phyloP scores from a whole-genome alignment of 92 coral and sea anemone species.

The Phymanthus crucifer region DNA sequence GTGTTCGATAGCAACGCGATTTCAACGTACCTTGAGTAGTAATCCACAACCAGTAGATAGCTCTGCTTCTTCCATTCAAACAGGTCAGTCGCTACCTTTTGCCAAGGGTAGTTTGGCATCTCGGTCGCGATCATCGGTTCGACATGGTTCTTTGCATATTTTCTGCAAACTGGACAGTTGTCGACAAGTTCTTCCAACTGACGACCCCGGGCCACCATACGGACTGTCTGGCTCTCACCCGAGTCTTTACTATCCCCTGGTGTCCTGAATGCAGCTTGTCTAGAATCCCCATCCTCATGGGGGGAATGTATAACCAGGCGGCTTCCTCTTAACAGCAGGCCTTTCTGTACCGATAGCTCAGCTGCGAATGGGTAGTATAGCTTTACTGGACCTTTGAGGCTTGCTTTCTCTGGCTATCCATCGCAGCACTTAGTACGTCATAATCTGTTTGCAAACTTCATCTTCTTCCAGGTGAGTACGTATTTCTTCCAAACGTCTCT shows the following conservation, averaged over 20 bases:
- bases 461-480: conserved; percentile 28
- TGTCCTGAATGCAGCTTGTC: too few species aligned
- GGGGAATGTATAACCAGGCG: conserved; percentile 41
- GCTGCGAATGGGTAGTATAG: conserved; percentile 14
- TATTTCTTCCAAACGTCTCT: conserved; percentile 32
- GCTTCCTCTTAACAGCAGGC: conserved; percentile 26
- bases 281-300: conserved; percentile 39
- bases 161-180: too few species aligned
- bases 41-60: too few species aligned
- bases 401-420: conserved; percentile 24
- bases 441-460: conserved; percentile 34
- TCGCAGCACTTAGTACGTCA: conserved; percentile 18
- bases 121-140: conserved; percentile 47
- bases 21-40: too few species aligned
- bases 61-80: too few species aligned
- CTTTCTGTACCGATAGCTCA: conserved; percentile 27
- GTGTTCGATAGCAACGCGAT: background rate
- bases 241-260: conserved; percentile 55
- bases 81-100: conserved; percentile 10
- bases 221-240: conserved; percentile 50
- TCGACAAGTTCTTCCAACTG: conserved; percentile 47
- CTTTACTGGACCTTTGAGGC: conserved; percentile 19
- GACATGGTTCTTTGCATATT: conserved; percentile 31
- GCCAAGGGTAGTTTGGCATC: conserved; percentile 57
- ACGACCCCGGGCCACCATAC: conserved; percentile 65